Evolutionary conservation across 1,140 invertebrate genomes (phyloP).

Genomic region (Danaus plexippus): DNA sequence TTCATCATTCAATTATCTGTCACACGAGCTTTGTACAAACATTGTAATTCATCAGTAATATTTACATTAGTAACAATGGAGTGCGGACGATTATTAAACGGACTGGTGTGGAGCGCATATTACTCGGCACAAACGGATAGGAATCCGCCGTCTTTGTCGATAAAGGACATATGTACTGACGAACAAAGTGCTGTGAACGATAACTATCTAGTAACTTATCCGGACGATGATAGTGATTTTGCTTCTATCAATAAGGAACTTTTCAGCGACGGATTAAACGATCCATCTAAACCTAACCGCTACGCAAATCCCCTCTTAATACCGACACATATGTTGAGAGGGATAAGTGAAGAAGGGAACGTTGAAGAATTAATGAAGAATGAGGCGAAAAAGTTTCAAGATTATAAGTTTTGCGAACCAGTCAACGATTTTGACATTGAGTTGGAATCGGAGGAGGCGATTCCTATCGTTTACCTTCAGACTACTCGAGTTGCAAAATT

Average conservation of each 20-base stretch:
- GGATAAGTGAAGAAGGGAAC: constrained; percentile 42
- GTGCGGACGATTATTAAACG: constrained; percentile 39
- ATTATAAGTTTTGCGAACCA: constrained; percentile 64
- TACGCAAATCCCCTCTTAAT: constrained; percentile 50
- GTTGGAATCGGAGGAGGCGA: constrained; percentile 49
- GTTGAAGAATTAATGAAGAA: constrained; percentile 50
- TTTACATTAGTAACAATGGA: constrained; percentile 45
- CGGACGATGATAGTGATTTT: constrained; percentile 36
- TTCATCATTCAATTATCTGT: constrained; percentile 32
- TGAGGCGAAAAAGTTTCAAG: constrained; percentile 50
- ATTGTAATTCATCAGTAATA: constrained; percentile 26
- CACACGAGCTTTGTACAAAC: constrained; percentile 21
- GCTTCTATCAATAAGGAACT: constrained; percentile 26
- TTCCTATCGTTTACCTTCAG: constrained; percentile 60
- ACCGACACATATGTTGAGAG: constrained; percentile 49
- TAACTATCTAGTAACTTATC: constrained; percentile 46
- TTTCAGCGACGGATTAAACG: constrained; percentile 28
- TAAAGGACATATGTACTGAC: constrained; percentile 29
- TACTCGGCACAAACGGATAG: constrained; percentile 31
- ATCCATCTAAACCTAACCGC: constrained; percentile 36
- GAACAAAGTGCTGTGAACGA: constrained; percentile 33
- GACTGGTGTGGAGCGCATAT: constrained; percentile 42
- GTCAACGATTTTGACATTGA: constrained; percentile 63
- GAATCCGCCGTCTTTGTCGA: constrained; percentile 31
- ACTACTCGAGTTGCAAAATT: constrained; percentile 50